A percentile compares a stretch with the other conserved stretches of the same genome.
Evolutionary conservation across 2,888 invertebrate species (phyloP).

Genomic region (Rotaria magnacalcarata): DNA sequence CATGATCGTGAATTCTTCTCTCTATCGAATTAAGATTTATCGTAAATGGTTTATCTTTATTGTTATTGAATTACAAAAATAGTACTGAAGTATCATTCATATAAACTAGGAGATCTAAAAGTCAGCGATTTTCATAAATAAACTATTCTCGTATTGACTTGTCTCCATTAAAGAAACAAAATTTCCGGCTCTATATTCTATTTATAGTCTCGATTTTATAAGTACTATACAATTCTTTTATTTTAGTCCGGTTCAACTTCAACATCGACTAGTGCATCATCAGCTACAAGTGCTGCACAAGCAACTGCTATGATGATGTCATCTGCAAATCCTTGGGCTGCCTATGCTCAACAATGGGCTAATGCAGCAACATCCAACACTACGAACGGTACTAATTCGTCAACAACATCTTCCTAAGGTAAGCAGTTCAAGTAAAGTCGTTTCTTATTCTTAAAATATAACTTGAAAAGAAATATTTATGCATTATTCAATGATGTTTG

Average conservation of each 20-base stretch:
- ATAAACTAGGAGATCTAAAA: too few species aligned
- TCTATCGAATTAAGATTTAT: too few species aligned
- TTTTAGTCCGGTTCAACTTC: neutral
- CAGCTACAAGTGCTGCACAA: neutral
- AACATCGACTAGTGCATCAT: neutral
- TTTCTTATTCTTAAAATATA: neutral
- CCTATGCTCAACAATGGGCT: neutral
- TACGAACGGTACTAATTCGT: neutral
- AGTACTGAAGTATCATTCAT: too few species aligned
- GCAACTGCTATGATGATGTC: neutral
- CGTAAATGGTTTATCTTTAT: too few species aligned
- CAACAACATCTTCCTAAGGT: neutral
- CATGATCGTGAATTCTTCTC: too few species aligned
- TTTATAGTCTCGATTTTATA: too few species aligned
- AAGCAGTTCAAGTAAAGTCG: neutral
- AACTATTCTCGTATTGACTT: too few species aligned
- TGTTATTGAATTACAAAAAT: too few species aligned
- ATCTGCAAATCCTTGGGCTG: conserved; percentile 24
- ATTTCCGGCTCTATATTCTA: too few species aligned
- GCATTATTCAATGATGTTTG: neutral
- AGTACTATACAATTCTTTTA: neutral
- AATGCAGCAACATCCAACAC: neutral
- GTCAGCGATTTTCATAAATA: too few species aligned
- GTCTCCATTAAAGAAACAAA: too few species aligned
- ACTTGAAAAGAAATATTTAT: neutral